Conservation (phyloP, 2,888 invertebrate species). For the Lottia gigantea region DNA sequence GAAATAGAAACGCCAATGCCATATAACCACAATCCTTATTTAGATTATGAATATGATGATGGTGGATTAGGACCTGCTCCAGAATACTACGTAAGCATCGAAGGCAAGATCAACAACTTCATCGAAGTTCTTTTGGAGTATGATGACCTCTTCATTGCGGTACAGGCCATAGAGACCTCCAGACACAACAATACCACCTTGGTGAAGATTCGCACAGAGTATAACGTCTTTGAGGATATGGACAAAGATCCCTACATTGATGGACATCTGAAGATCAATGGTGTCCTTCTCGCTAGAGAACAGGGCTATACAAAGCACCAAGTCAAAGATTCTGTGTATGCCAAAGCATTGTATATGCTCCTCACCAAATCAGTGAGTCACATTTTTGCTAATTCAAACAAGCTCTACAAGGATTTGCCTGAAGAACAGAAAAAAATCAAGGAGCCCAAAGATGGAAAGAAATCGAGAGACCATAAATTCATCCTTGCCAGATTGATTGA, state of each 20-base stretch:
- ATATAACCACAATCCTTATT: neutral
- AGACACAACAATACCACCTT: neutral
- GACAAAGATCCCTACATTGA: neutral
- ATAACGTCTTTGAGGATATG: neutral
- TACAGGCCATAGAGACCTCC: neutral
- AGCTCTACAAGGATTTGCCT: neutral
- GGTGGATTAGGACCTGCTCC: neutral
- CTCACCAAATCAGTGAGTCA: neutral
- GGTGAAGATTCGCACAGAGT: neutral
- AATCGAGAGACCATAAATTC: neutral
- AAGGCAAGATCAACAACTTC: constrained; percentile 1
- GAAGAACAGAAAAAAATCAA: neutral
- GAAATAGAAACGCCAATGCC: neutral
- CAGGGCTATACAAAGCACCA: constrained; percentile 6
- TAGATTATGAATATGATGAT: neutral
- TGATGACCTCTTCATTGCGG: neutral
- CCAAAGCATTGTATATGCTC: neutral
- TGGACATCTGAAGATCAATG: constrained; percentile 1
- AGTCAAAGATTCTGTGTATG: neutral
- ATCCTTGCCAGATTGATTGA: neutral
- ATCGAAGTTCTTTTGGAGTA: neutral
- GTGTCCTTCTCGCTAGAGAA: neutral
- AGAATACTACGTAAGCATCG: neutral
- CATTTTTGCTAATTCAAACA: neutral
- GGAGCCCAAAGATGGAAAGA: neutral